Conservation (phyloP, 2,888 invertebrate species). For the Cheilosia vernalis region DNA sequence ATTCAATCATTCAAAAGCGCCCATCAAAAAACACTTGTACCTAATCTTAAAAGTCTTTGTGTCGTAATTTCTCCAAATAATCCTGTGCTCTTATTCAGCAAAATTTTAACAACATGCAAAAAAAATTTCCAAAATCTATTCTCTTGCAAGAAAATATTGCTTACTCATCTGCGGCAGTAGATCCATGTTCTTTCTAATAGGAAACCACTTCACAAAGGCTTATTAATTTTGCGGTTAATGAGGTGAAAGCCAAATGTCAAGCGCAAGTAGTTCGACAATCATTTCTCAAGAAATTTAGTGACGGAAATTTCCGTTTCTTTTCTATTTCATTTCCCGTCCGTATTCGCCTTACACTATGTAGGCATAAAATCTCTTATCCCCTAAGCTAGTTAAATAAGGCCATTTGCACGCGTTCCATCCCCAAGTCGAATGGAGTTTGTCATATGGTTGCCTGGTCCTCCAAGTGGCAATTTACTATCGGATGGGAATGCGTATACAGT, state of each 20-base stretch:
- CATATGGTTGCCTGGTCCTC: constrained; percentile 57
- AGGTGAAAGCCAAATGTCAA: constrained; percentile 72
- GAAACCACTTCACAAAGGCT: constrained; percentile 46
- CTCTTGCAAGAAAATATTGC: constrained; percentile 3
- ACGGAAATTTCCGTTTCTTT: constrained; percentile 23
- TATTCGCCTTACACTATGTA: background rate
- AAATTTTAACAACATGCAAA: background rate
- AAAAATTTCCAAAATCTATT: background rate
- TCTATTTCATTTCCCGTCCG: constrained; percentile 22
- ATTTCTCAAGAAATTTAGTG: constrained; percentile 39
- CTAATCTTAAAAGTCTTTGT: too few species aligned
- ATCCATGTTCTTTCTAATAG: background rate
- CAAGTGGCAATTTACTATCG: constrained; percentile 54
- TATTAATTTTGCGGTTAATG: constrained; percentile 70
- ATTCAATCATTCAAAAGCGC: too few species aligned
- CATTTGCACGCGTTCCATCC: constrained; percentile 69
- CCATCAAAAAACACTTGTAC: too few species aligned
- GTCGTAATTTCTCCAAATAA: too few species aligned
- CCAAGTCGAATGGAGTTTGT: constrained; percentile 44
- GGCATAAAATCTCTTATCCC: constrained; percentile 57
- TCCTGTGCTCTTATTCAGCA: too few species aligned
- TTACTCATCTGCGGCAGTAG: constrained; percentile 13
- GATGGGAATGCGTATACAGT: constrained; percentile 43
- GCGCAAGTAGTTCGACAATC: constrained; percentile 59
- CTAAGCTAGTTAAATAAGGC: constrained; percentile 74